Conservation (phyloP, 2,797 vertebrate species). For the Rhinella marina region DNA sequence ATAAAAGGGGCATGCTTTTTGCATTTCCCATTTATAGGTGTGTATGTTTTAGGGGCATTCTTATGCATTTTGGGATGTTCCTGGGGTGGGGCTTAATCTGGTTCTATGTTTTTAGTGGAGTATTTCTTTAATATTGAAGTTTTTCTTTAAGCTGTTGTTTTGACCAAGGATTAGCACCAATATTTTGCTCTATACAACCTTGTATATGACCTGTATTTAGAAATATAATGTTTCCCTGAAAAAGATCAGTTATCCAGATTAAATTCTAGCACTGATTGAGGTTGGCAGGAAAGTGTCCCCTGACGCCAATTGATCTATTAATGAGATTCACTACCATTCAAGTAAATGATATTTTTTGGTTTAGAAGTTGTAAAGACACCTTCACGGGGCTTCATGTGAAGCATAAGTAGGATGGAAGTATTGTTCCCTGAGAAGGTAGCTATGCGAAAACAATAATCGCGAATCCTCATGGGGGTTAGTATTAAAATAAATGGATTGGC, state of each 20-base stretch:
- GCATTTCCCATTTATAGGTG: too few species aligned
- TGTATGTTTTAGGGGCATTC: too few species aligned
- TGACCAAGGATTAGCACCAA: not conserved
- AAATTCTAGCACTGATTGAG: not conserved
- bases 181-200: not conserved
- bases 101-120: too few species aligned
- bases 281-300: not conserved
- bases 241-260: constrained; percentile 1
- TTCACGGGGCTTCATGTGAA: constrained; percentile 12
- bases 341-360: not conserved
- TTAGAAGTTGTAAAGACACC: not conserved
- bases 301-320: constrained; percentile 5
- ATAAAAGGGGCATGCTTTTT: too few species aligned
- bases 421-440: not conserved
- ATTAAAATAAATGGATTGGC: not conserved
- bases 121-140: too few species aligned
- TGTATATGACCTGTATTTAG: not conserved
- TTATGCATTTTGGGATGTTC: too few species aligned
- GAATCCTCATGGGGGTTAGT: not conserved
- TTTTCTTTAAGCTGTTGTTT: too few species aligned
- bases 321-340: constrained; percentile 15
- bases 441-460: not conserved
- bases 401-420: not conserved
- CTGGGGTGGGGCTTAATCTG: too few species aligned
- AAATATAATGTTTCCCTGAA: not conserved